Evolutionary conservation across 2,888 invertebrate genomes (phyloP), one percentile per base, ranked within the genome.

Genomic region (Xylocampa areola): DNA sequence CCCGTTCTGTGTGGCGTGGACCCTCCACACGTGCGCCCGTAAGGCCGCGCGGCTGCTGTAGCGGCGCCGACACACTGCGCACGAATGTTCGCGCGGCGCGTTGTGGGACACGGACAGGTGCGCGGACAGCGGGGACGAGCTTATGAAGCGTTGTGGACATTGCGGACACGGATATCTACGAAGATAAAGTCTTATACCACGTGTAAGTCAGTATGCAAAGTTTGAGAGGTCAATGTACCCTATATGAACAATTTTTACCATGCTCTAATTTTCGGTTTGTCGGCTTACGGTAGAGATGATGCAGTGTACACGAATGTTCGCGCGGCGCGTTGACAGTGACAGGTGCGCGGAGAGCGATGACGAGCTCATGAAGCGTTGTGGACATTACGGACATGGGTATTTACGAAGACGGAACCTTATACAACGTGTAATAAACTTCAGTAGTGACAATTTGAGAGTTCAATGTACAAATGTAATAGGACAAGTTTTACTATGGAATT

Each of bases 11-110:
- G 47, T 17, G 0, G 23, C 10, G 13, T 75, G 75, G 1, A 68
- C 55, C 0, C 75, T 16, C 75, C 77, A 77, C 1, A 41, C 39
- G 4, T 77, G 77, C 0, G 77, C 77, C 0, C 75, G 11, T 0
- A 77, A 30, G 0, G 75, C 77, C n/a, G 68, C 77, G 1, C 54
- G 32, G 17, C 61, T 77, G 13, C 72, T 68, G 32, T 75, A 75
- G 0, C 16, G 57, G 0, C 71, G 48, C 4, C 16, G 47, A 3
- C 75, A 75, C 0, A 32, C 1, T 0, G 10, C 33, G 6, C 70
- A 68, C 2, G 58, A 7, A 29, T 68, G 45, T 4, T 17, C 30
- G 0, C 52, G 32, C 8, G 73, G 47, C 2, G 62, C 37, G 0
- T 57, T 67, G 57, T 77, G 59, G 0, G 29, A 1, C 3, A n/a